Evolutionary conservation across 2,888 invertebrate genomes (phyloP), one percentile per base, ranked within the genome.

Genomic region (Lasioglossum zephyrum): DNA sequence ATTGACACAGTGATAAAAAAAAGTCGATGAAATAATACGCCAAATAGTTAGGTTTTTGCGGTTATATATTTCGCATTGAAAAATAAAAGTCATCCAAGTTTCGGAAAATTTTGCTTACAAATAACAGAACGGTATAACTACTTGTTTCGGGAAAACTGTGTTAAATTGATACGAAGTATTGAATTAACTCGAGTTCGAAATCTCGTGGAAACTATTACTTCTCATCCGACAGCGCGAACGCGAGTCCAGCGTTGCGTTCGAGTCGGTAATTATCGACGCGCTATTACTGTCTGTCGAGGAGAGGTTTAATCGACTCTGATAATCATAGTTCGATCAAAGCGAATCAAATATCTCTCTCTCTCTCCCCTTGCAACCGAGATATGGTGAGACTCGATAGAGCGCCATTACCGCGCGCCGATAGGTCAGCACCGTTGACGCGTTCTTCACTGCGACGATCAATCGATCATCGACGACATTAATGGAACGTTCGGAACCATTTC

Each of bases 331-430:
- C n/a, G 47, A 6, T 53, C 44, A 53, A 73, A 9, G 77, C 8
- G 77, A 74, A 72, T 78, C 73, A 16, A 79, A 83, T 85, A 47
- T 85, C 72, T 53, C 63, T 6, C 39, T 26, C 60, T 60, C 26
- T 26, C 60, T n/a, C 26, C 11, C 16, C 26, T 31, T 8, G 63
- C 41, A 16, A 39, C 3, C 63, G 44, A 41, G 49, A n/a, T n/a
- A 57, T 22, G 36, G n/a, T 22, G 36, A 75, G 60, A 63, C 26
- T 49, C 82, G 74, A 81, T 77, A 53, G 63, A 11, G 26, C 31
- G 82, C n/a, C 73, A 82, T 82, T 75, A 74, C 75, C 53, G 78
- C 66, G 78, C 78, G 63, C 47, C 72, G 36, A 85, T 82, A 82
- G 75, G 70, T 78, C 83, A 70, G 26, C 36, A 16, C 9, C 44